These are phyloP conservation scores for Hoplostethus mediterraneus DNA, from an alignment of 2,797 vertebrate species.

Conservation along the genomic window DNA sequence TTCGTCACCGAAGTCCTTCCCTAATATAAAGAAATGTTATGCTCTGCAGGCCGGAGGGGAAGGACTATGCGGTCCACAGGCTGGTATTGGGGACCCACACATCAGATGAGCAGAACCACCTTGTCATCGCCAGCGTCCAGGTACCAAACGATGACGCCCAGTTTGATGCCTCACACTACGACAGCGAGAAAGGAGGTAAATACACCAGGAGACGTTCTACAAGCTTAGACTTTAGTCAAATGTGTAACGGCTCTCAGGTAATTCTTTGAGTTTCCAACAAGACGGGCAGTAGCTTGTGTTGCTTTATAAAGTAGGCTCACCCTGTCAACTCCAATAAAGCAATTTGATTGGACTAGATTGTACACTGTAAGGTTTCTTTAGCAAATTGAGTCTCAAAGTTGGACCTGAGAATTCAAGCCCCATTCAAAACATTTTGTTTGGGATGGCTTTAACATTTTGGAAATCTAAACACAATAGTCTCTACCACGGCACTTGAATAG, in stretches of 20 bases:
- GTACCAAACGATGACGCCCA: slow-evolving; percentile 94
- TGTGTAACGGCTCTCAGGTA: neutral
- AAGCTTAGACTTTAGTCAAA: neutral
- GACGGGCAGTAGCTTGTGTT: too few species aligned
- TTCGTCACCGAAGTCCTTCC: neutral
- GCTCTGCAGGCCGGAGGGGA: slow-evolving; percentile 89
- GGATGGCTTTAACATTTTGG: too few species aligned
- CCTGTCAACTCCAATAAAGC: too few species aligned
- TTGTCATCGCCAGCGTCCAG: slow-evolving; percentile 95
- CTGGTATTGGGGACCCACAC: slow-evolving; percentile 94
- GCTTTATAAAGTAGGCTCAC: too few species aligned
- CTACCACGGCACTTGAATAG: too few species aligned
- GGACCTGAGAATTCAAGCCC: too few species aligned
- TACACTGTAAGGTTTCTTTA: too few species aligned
- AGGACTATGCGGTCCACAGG: slow-evolving; percentile 92
- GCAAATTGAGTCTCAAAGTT: too few species aligned
- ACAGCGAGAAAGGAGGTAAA: slow-evolving; percentile 95
- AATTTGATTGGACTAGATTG: too few species aligned
- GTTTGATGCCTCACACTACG: slow-evolving; percentile 92
- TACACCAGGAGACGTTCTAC: neutral
- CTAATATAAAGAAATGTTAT: neutral
- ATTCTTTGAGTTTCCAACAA: too few species aligned
- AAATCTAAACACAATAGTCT: too few species aligned
- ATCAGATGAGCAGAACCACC: slow-evolving; percentile 94
- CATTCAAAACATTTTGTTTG: too few species aligned